Percentiles rank a stretch among this genome's conserved stretches.
These are phyloP conservation scores for Troilus luridus DNA, from an alignment of 2,888 invertebrate genomes.

Conservation along the genomic window DNA sequence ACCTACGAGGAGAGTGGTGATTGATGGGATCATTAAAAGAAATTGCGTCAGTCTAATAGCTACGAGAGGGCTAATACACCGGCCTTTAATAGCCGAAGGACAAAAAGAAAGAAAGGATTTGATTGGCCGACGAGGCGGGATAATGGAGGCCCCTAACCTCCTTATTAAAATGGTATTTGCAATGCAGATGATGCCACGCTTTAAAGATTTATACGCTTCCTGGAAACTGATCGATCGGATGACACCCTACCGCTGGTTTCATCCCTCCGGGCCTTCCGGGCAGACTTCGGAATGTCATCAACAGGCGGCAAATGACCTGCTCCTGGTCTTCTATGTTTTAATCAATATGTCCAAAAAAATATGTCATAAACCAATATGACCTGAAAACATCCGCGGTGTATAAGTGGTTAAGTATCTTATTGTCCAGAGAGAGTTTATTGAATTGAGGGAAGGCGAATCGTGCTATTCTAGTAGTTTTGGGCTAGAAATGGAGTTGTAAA, in stretches of 20 bases:
- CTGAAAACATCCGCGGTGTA: too few relatives aligned
- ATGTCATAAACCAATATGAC: too few relatives aligned
- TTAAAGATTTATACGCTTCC: neutral
- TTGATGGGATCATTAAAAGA: slow-evolving; percentile 41
- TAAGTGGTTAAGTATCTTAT: too few relatives aligned
- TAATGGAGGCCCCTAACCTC: neutral
- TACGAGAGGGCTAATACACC: neutral
- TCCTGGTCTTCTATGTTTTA: neutral
- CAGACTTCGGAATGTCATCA: neutral
- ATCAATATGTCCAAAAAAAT: too few relatives aligned
- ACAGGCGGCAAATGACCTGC: neutral
- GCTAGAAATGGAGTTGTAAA: too few relatives aligned
- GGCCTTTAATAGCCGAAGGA: neutral
- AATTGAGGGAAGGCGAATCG: too few relatives aligned
- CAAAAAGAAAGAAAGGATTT: slow-evolving; percentile 8
- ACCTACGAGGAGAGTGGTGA: neutral
- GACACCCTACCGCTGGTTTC: neutral
- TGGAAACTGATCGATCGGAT: neutral
- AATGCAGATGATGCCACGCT: slow-evolving; percentile 8
- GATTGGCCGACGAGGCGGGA: neutral
- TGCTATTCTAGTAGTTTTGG: too few relatives aligned
- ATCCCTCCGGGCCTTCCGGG: neutral
- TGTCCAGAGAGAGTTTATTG: too few relatives aligned
- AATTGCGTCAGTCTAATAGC: slow-evolving; percentile 35
- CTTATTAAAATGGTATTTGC: slow-evolving; percentile 41